phyloP scores from a whole-genome alignment of 2,113 vertebrate species.

The Dipodomys merriami region DNA sequence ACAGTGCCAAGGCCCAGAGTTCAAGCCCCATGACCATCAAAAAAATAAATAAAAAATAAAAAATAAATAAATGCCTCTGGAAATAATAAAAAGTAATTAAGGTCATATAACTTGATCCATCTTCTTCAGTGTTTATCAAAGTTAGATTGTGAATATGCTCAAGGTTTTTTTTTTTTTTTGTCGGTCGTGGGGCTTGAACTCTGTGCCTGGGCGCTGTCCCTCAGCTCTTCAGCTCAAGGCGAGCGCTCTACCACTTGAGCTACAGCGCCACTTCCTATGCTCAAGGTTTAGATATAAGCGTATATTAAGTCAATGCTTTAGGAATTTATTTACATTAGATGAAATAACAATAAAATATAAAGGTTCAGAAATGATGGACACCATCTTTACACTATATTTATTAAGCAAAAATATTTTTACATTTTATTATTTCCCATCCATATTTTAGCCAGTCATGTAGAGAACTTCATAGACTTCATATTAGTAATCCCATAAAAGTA shows the following conservation, averaged over 20 bases:
- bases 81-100: conserved; percentile 33
- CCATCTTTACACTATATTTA: conserved; percentile 6
- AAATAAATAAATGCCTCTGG: background rate
- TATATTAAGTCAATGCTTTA: background rate
- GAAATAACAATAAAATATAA: conserved; percentile 50
- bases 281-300: background rate
- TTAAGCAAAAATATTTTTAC: conserved; percentile 48
- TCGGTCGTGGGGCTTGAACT: too few relatives aligned
- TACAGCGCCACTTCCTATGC: too few relatives aligned
- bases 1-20: too few relatives aligned
- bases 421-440: conserved; percentile 20
- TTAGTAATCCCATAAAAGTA: conserved; percentile 17
- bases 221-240: too few relatives aligned
- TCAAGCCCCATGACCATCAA: too few relatives aligned
- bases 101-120: background rate
- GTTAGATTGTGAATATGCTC: background rate
- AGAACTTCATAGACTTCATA: conserved; percentile 43
- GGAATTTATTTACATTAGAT: conserved; percentile 31
- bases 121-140: conserved; percentile 28
- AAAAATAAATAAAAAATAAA: too few relatives aligned
- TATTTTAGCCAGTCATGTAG: conserved; percentile 9
- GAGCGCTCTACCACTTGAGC: too few relatives aligned
- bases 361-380: background rate
- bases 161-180: too few relatives aligned
- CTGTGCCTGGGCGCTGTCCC: too few relatives aligned